Evolutionary conservation across 2,113 vertebrate genomes (phyloP), one percentile per base, ranked within the genome.

Genomic region (Anas platyrhynchos): DNA sequence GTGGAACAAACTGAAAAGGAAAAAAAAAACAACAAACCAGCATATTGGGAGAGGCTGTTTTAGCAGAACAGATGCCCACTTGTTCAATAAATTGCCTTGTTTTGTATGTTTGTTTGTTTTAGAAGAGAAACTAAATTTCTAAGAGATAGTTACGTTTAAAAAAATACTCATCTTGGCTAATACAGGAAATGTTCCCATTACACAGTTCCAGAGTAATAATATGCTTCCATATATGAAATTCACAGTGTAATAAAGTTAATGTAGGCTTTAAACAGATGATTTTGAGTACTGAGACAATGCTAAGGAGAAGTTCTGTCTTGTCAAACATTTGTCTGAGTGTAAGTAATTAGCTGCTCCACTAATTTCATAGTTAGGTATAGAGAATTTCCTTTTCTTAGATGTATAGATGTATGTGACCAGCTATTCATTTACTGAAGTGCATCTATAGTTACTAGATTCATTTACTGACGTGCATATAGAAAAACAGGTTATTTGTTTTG

Each of bases 61-160:
- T 31, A 67, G 41, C 22, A 78, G 74, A 91, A 77, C 61, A 92
- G 81, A 83, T 56, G 46, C 9, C 74, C 56, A n/a, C 11, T 76
- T 75, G 16, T 23, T 88, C 73, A 88, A 34, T 91, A 74, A 80
- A 87, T 76, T 50, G n/a, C 58, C 76, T 94, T 90, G 38, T 29
- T 94, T 78, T 66, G 4, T 54, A 34, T 66, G 7, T 78, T 82
- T 92, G 52, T 73, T 79, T 82, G 38, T 92, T 97, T 96, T 89
- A 84, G 91, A 92, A 77, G 41, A 94, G n/a, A 68, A 79, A 55
- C 22, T 86, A 82, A 80, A 88, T 88, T 88, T 94, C 72, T 91
- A 67, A 96, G 88, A 91, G 78, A 78, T 5, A 69, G 68, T 78
- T 26, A 2, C 44, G 41, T 94, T 96, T 93, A 79, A 41, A 95